Evolutionary conservation across 2,888 invertebrate genomes (phyloP), one percentile per base, ranked within the genome.

Genomic region (Drosophila prostipennis): DNA sequence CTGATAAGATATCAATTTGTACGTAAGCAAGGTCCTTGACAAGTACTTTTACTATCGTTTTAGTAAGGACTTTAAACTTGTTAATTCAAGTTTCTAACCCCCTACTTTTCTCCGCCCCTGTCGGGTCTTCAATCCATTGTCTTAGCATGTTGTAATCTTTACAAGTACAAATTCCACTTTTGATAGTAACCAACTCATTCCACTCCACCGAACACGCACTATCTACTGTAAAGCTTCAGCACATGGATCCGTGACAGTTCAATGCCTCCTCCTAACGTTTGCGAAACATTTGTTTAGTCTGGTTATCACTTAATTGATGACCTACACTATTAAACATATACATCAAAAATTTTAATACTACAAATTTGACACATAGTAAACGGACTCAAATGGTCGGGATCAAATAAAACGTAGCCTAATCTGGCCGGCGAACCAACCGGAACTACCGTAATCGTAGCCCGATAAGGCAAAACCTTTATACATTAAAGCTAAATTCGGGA

Each of bases 131-230:
- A 14, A 23, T 14, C 8, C n/a, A 37, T 39, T 61, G 37, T 46
- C 34, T 34, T 16, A 29, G 6, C 23, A 36, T 37, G 48, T 46
- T 58, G 49, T 87, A 87, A 81, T 81, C 80, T 72, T 40, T 23
- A 71, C 42, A 45, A 74, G 84, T 81, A 68, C 85, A 84, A 84
- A 84, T 84, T 80, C 87, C 87, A 80, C 13, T 43, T 26, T 19
- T 34, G 65, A 71, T 70, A 61, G 39, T 51, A 14, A 34, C 43
- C 32, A 46, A 59, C 55, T 23, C 46, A 23, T 10, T 7, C 45
- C 14, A 7, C 32, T 48, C 45, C 77, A 77, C 72, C 77, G 71
- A 73, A 74, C 71, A 49, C 6, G 19, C 42, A 49, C 45, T 67
- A 54, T 54, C 65, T 67, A 7, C 26, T n/a, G 23, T 23, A 5